Percentiles rank a stretch among this genome's conserved stretches.
These are phyloP conservation scores for Eurois occulta DNA, from an alignment of 2,888 invertebrate species.

Conservation along the genomic window DNA sequence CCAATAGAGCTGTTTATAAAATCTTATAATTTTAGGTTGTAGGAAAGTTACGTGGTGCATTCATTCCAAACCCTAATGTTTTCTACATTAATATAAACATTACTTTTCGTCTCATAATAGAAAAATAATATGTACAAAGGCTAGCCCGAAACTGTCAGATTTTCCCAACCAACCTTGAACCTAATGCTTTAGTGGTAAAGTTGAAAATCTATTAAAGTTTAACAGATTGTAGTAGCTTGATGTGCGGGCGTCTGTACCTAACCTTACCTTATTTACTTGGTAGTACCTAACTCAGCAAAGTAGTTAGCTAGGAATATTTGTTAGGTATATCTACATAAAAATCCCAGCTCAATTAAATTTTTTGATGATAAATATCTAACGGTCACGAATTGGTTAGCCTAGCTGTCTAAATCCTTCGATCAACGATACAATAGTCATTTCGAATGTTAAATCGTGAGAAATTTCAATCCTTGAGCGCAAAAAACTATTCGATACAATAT, in stretches of 20 bases:
- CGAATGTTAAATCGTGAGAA: slow-evolving; percentile 54
- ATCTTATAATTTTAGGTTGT: background rate
- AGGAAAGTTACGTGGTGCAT: background rate
- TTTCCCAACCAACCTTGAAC: too few relatives aligned
- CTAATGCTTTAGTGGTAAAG: too few relatives aligned
- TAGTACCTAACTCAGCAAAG: too few relatives aligned
- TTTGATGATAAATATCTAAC: slow-evolving; percentile 44
- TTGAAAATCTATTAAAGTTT: too few relatives aligned
- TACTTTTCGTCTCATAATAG: background rate
- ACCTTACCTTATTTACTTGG: too few relatives aligned
- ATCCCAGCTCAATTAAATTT: background rate
- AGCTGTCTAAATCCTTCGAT: slow-evolving; percentile 38
- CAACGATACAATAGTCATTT: slow-evolving; percentile 35
- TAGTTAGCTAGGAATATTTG: too few relatives aligned
- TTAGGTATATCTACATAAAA: background rate
- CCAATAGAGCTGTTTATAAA: background rate
- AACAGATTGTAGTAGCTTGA: too few relatives aligned
- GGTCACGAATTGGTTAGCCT: slow-evolving; percentile 52
- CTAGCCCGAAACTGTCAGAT: too few relatives aligned
- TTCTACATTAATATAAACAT: background rate
- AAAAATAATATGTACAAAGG: too few relatives aligned
- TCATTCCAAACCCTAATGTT: background rate
- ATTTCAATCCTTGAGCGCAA: slow-evolving; percentile 55
- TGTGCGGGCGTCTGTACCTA: background rate
- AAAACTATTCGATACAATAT: slow-evolving; percentile 57